A percentile compares a stretch with the other conserved stretches of the same genome.
phyloP scores from a whole-genome alignment of 2,888 invertebrate species.

The Reticulitermes lucifugus region DNA sequence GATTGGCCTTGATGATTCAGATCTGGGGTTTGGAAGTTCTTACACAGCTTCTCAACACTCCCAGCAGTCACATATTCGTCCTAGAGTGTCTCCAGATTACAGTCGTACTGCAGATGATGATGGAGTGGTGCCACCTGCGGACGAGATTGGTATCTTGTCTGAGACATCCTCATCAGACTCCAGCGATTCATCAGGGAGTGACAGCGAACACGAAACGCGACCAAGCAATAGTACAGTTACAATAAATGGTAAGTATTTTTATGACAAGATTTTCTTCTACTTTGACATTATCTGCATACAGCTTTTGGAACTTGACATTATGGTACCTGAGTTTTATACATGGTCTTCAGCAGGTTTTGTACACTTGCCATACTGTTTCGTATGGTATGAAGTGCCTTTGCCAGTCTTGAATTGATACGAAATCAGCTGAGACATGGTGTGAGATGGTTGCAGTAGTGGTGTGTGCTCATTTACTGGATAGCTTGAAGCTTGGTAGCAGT shows the following conservation, averaged over 20 bases:
- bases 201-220: conserved; percentile 65
- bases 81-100: conserved; percentile 32
- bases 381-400: too few species aligned
- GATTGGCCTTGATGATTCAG: conserved; percentile 46
- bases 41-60: neutral
- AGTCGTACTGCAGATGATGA: conserved; percentile 10
- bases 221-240: conserved; percentile 51
- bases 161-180: conserved; percentile 63
- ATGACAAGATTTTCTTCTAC: too few species aligned
- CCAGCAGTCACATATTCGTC: neutral
- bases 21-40: conserved; percentile 4
- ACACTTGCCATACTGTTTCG: too few species aligned
- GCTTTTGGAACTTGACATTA: too few species aligned
- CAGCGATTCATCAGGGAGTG: conserved; percentile 64
- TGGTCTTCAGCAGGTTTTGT: too few species aligned
- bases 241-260: conserved; percentile 17
- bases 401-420: too few species aligned
- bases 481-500: too few species aligned
- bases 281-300: too few species aligned
- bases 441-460: too few species aligned
- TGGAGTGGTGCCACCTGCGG: neutral
- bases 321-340: too few species aligned
- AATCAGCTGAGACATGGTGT: too few species aligned
- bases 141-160: conserved; percentile 36
- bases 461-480: too few species aligned